Evolutionary conservation across 2,113 vertebrate species (phyloP).

Genomic region (Festucalex cinctus): DNA sequence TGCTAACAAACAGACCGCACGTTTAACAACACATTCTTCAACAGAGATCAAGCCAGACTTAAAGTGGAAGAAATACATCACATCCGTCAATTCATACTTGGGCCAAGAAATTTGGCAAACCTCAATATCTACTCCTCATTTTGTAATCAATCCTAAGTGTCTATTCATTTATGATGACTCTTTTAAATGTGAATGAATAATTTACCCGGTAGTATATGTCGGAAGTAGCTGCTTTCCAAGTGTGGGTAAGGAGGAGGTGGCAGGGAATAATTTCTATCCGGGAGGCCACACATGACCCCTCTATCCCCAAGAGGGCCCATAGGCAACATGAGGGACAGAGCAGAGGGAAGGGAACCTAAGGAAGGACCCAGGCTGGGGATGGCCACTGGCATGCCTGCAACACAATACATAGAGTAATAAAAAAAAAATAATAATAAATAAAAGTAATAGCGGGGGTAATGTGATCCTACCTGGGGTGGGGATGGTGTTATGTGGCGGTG

Average conservation of each 20-base stretch:
- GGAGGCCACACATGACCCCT: constrained; percentile 95
- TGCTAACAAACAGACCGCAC: no score
- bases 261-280: constrained; percentile 94
- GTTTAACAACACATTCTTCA: no score
- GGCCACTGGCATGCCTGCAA: constrained; percentile 89
- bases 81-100: no score
- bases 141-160: no score
- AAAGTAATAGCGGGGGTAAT: not conserved
- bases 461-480: constrained; percentile 81
- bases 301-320: constrained; percentile 94
- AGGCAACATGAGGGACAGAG: constrained; percentile 95
- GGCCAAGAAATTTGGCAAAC: no score
- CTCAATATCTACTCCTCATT: no score
- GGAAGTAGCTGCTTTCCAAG: constrained; percentile 97
- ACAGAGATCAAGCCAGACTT: no score
- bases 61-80: no score
- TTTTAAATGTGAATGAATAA: not conserved
- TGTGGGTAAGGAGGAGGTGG: constrained; percentile 96
- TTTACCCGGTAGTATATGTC: constrained; percentile 92
- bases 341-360: constrained; percentile 91
- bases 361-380: constrained; percentile 95
- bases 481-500: constrained; percentile 89
- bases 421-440: no score
- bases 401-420: constrained; percentile 9
- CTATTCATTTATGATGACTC: no score